phyloP scores from a whole-genome alignment of 2,888 invertebrate genomes.

The Buathra laborator region DNA sequence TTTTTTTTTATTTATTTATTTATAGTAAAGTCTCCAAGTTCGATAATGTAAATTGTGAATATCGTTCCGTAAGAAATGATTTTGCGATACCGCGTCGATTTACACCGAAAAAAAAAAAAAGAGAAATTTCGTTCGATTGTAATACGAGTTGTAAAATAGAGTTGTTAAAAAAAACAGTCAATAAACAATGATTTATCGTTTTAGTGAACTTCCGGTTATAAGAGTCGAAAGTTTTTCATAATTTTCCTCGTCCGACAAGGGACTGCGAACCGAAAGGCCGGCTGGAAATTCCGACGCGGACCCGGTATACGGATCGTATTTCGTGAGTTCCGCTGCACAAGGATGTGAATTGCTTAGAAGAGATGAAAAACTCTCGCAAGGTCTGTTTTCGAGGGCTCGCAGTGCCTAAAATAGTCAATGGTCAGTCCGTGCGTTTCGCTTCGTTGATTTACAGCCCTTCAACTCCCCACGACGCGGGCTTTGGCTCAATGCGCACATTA shows the following conservation, averaged over 20 bases:
- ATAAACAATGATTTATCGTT: slow-evolving; percentile 1
- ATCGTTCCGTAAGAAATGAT: no score
- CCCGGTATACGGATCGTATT: slow-evolving; percentile 35
- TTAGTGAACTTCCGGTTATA: slow-evolving; percentile 50
- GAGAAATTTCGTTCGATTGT: background rate
- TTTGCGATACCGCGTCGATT: no score
- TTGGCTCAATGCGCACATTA: slow-evolving; percentile 11
- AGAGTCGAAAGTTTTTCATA: slow-evolving; percentile 9
- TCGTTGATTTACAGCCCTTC: slow-evolving; percentile 56
- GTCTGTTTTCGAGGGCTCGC: slow-evolving; percentile 36
- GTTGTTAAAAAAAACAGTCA: slow-evolving; percentile 6
- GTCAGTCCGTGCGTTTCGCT: slow-evolving; percentile 45
- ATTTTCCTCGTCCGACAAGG: background rate
- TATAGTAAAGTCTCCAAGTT: no score
- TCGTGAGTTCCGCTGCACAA: slow-evolving; percentile 34
- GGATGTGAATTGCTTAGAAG: slow-evolving; percentile 9
- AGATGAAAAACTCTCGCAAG: slow-evolving; percentile 8
- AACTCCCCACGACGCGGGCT: background rate
- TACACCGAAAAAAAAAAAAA: background rate
- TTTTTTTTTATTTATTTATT: no score
- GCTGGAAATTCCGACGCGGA: slow-evolving; percentile 17
- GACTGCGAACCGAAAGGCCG: background rate
- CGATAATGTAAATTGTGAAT: no score
- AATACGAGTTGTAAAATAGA: background rate
- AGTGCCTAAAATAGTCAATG: slow-evolving; percentile 51